Conservation (phyloP, 1,140 invertebrate species). For the Eciton burchellii region DNA sequence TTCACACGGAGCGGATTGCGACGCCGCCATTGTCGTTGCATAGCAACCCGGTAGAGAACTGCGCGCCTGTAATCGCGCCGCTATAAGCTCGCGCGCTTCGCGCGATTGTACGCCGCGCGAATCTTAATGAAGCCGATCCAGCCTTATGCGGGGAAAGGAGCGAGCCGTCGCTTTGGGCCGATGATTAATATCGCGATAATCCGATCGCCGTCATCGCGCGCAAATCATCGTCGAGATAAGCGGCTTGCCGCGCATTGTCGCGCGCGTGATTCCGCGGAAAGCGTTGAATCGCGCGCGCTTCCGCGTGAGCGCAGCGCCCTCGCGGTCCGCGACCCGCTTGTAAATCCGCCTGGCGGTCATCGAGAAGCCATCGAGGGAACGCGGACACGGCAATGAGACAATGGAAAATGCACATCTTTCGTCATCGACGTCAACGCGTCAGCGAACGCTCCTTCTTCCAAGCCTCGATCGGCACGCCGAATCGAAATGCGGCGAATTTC, state of each 20-base stretch:
- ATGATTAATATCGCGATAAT: constrained; percentile 58
- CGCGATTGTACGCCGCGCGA: constrained; percentile 1
- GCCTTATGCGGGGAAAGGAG: constrained; percentile 9
- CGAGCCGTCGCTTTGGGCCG: not conserved
- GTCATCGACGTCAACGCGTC: not conserved
- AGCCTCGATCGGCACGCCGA: not conserved
- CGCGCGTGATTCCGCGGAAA: constrained; percentile 45
- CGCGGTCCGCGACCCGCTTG: not conserved
- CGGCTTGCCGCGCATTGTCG: constrained; percentile 38
- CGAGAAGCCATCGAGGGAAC: not conserved
- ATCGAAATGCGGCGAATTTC: constrained; percentile 40
- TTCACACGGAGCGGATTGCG: constrained; percentile 5
- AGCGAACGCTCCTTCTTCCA: not conserved
- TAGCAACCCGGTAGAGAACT: not conserved
- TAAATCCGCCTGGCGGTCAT: constrained; percentile 4
- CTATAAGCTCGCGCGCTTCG: constrained; percentile 15
- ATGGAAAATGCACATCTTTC: constrained; percentile 9
- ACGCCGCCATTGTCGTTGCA: constrained; percentile 27
- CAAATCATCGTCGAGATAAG: constrained; percentile 54
- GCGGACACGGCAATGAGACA: too few relatives aligned
- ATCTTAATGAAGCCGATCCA: constrained; percentile 34
- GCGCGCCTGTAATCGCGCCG: not conserved
- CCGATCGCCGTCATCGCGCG: constrained; percentile 38
- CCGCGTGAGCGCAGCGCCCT: constrained; percentile 8
- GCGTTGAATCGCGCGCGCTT: constrained; percentile 38